Evolutionary conservation across 2,888 invertebrate species (phyloP), one percentile per base, ranked within the genome.

Genomic region (Crocallis elinguaria): DNA sequence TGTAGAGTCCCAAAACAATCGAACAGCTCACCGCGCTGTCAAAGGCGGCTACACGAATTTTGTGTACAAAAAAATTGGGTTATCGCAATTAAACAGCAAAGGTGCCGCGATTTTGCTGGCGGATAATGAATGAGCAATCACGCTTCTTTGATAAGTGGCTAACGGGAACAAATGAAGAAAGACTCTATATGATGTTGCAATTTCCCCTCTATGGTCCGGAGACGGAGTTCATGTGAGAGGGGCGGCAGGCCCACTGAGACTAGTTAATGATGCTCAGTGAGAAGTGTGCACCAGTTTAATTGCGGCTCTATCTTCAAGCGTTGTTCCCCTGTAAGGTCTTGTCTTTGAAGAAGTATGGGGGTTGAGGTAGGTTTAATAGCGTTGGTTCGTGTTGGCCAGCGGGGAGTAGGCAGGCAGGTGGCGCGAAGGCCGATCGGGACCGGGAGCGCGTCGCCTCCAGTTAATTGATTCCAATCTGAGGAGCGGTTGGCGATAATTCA

Each of bases 391-490:
- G 44, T 49, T 36, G 57, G 66, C 39, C 63, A 64, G 69, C 63
- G 66, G 62, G 71, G 66, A 66, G 67, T 60, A 49, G 60, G 38
- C 38, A 42, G 77, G 86, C 88, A 88, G 88, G 86, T 88, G 88
- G 80, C 73, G 72, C 79, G 84, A 84, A 88, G 87, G 86, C 79
- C 83, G 78, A 66, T 61, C 66, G 69, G 75, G 74, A 79, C 74
- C 80, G 78, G 82, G 82, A 84, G 81, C 79, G 79, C 80, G 74
- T 79, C 80, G 82, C 79, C 79, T 79, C 74, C 79, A 77, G 79
- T 84, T 88, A 88, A 88, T 88, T 88, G 87, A 88, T 89, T 87
- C 83, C 87, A 87, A 88, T 88, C 88, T 82, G 82, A 79, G 76
- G 73, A 79, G 73, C 73, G 78, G 73, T 74, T 66, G 75, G 67